Conservation (phyloP, 2,888 invertebrate genomes). For the Nomada ferruginata region DNA sequence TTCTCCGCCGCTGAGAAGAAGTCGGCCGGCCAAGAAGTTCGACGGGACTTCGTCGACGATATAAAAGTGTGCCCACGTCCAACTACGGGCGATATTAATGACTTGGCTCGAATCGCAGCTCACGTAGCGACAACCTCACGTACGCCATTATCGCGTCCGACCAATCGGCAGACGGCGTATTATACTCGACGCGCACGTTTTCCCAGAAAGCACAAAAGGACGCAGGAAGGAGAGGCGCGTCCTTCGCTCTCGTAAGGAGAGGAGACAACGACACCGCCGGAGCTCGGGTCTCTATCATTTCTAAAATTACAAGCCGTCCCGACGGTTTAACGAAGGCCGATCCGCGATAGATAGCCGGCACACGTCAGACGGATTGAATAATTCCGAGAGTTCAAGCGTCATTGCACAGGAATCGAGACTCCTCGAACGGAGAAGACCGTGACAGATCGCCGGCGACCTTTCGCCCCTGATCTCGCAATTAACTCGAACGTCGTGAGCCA, state of each 20-base stretch:
- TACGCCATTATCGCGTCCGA: slow-evolving; percentile 62
- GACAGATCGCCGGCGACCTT: background rate
- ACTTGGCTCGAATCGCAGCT: slow-evolving; percentile 70
- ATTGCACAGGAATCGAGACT: slow-evolving; percentile 19
- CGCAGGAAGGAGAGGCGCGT: slow-evolving; percentile 65
- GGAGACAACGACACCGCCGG: slow-evolving; percentile 44
- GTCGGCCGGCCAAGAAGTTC: background rate
- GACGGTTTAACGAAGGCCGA: slow-evolving; percentile 55
- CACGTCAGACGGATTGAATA: slow-evolving; percentile 13
- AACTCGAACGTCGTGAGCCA: background rate
- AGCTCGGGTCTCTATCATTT: slow-evolving; percentile 58
- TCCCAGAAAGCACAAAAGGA: slow-evolving; percentile 72
- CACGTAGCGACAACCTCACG: slow-evolving; percentile 71
- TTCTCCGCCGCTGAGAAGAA: background rate
- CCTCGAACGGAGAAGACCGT: background rate
- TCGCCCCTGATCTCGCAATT: background rate
- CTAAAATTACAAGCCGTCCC: slow-evolving; percentile 62
- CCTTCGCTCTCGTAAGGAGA: slow-evolving; percentile 60
- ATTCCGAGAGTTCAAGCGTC: slow-evolving; percentile 29
- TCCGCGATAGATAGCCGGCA: slow-evolving; percentile 28
- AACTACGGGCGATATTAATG: slow-evolving; percentile 64
- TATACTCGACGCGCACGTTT: slow-evolving; percentile 56
- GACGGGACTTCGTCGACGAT: slow-evolving; percentile 30
- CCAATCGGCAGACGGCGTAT: slow-evolving; percentile 64
- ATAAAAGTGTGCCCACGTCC: slow-evolving; percentile 37